phyloP scores from a whole-genome alignment of 2,113 vertebrate genomes.

The Cynopterus brachyotis region DNA sequence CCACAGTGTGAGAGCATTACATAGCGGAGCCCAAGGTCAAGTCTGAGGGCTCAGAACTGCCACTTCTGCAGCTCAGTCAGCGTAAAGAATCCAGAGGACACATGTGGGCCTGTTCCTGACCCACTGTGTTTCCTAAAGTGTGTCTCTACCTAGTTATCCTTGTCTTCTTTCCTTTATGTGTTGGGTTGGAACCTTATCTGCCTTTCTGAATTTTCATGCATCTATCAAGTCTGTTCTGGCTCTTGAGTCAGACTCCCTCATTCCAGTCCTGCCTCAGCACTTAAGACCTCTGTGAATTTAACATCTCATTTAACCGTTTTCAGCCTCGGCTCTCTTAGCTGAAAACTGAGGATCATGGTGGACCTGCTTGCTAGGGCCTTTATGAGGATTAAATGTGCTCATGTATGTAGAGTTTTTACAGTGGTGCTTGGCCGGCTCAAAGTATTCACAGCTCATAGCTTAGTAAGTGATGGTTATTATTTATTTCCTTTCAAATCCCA shows the following conservation, averaged over 20 bases:
- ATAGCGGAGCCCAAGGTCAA: too few species aligned
- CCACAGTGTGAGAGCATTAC: neutral
- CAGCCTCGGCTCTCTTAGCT: neutral
- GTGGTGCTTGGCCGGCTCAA: neutral
- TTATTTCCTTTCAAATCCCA: neutral
- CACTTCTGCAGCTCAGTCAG: neutral
- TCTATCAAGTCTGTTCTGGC: neutral
- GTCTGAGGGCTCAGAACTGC: neutral
- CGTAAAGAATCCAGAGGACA: neutral
- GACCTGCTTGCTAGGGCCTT: neutral
- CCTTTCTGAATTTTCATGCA: neutral
- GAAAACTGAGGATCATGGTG: neutral
- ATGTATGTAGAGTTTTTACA: neutral
- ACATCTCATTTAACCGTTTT: neutral
- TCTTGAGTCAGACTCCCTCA: neutral
- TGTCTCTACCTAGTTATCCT: neutral
- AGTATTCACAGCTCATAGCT: neutral
- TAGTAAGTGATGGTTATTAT: neutral
- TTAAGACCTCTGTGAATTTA: neutral
- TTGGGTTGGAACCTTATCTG: neutral
- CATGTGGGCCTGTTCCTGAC: rapidly evolving
- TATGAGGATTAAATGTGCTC: neutral
- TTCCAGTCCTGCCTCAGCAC: neutral
- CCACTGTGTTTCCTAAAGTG: neutral
- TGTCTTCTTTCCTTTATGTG: neutral